Conservation (phyloP, 2,113 vertebrate species). For the Zingel zingel region DNA sequence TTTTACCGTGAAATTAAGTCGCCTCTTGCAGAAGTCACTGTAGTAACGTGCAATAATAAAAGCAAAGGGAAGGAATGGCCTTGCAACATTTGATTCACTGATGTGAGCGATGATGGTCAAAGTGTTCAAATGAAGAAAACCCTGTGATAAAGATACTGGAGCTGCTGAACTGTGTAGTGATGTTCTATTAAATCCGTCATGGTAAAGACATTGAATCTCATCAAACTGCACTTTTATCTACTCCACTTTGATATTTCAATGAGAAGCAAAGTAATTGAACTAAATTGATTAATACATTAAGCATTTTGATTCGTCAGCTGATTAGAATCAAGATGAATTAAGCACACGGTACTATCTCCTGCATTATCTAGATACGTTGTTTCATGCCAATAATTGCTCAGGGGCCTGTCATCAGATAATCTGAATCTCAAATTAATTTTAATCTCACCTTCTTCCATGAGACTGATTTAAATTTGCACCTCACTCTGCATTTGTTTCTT, state of each 20-base stretch:
- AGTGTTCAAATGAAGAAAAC: conserved; percentile 46
- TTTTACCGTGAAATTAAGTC: conserved; percentile 42
- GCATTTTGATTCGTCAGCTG: conserved; percentile 70
- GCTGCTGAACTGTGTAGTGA: conserved; percentile 32
- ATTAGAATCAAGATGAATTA: conserved; percentile 67
- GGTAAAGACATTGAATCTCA: conserved; percentile 56
- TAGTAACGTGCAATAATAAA: conserved; percentile 33
- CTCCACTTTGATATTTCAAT: conserved; percentile 63
- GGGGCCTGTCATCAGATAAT: conserved; percentile 49
- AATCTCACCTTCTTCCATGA: conserved; percentile 50
- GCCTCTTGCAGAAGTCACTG: conserved; percentile 28
- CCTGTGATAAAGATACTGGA: conserved; percentile 32
- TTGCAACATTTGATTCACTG: conserved; percentile 3
- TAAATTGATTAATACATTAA: conserved; percentile 75
- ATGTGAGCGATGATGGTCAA: conserved; percentile 53
- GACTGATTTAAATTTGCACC: conserved; percentile 45
- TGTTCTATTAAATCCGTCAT: conserved; percentile 47
- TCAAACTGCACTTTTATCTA: conserved; percentile 66
- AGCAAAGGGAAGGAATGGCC: conserved; percentile 17
- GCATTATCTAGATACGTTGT: conserved; percentile 49
- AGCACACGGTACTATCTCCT: conserved; percentile 50
- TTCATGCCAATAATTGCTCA: conserved; percentile 67
- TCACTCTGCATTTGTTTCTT: conserved; percentile 2
- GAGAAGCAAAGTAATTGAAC: conserved; percentile 58
- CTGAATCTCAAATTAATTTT: conserved; percentile 64